These are phyloP conservation scores for Mimachlamys varia DNA, from an alignment of 2,888 invertebrate genomes.

Conservation along the genomic window DNA sequence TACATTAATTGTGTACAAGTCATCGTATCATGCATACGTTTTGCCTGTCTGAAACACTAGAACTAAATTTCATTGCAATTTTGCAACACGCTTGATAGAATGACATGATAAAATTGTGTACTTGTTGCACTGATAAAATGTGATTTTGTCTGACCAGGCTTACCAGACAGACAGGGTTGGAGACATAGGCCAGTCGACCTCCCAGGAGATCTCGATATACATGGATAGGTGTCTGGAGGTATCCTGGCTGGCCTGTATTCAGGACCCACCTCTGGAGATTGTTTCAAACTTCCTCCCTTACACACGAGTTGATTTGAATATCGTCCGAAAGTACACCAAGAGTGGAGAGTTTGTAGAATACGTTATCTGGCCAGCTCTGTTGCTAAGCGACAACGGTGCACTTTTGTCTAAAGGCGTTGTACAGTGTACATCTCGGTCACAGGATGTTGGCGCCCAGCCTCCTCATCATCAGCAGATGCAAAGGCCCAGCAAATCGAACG, in stretches of 20 bases:
- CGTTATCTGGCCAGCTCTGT: conserved; percentile 39
- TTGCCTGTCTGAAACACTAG: no score
- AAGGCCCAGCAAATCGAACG: background rate
- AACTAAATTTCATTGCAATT: no score
- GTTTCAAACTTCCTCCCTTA: background rate
- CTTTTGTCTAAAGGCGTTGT: conserved; percentile 36
- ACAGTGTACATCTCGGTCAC: background rate
- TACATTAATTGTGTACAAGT: no score
- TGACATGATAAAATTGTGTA: no score
- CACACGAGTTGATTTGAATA: conserved; percentile 8
- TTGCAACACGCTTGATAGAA: no score
- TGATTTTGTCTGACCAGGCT: background rate
- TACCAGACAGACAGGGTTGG: background rate
- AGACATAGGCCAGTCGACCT: background rate
- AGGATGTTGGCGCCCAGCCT: background rate
- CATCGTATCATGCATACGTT: no score
- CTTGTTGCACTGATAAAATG: background rate
- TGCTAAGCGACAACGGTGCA: conserved; percentile 29
- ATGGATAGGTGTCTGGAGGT: conserved; percentile 44
- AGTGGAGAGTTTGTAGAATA: conserved; percentile 38
- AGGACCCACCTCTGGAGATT: conserved; percentile 50
- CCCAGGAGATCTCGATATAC: conserved; percentile 12
- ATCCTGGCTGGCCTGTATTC: conserved; percentile 48
- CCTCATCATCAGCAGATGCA: background rate
- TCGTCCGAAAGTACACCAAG: background rate